phyloP scores from a whole-genome alignment of 1,140 invertebrate genomes.

The Drosophila persimilis region DNA sequence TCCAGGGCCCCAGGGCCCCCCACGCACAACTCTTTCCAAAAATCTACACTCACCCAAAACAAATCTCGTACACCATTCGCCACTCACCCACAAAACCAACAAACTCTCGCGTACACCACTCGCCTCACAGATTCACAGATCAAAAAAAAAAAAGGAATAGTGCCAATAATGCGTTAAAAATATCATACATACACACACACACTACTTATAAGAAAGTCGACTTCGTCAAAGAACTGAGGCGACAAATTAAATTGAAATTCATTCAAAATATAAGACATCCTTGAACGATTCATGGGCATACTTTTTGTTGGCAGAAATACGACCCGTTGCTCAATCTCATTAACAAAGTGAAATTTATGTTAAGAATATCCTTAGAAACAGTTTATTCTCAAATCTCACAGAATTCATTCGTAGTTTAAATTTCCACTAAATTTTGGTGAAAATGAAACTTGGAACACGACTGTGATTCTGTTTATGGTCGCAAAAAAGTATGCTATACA shows the following conservation, averaged over 20 bases:
- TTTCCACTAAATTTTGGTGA: no score
- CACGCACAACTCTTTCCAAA: conserved; percentile 29
- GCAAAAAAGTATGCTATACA: no score
- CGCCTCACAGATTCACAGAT: conserved; percentile 27
- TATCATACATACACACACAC: conserved; percentile 10
- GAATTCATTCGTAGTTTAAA: no score
- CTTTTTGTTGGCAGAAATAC: no score
- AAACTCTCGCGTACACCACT: conserved; percentile 5
- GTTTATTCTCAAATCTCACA: no score
- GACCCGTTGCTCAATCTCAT: no score
- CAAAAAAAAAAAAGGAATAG: conserved; percentile 18
- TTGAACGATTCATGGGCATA: not conserved
- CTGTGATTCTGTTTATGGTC: no score
- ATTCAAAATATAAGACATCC: no score
- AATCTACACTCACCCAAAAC: conserved; percentile 2
- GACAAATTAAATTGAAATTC: not conserved
- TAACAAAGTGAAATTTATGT: not conserved
- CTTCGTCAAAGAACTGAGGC: no score
- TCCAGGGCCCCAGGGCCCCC: conserved; percentile 17
- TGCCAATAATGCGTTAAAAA: conserved; percentile 65
- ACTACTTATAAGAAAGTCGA: not conserved
- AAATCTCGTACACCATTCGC: conserved; percentile 3
- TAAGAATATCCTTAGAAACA: not conserved
- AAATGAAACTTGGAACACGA: no score
- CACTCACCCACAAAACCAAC: conserved; percentile 25